These are phyloP conservation scores for Paracanthobrama guichenoti DNA, from an alignment of 2,113 vertebrate species.

Conservation along the genomic window DNA sequence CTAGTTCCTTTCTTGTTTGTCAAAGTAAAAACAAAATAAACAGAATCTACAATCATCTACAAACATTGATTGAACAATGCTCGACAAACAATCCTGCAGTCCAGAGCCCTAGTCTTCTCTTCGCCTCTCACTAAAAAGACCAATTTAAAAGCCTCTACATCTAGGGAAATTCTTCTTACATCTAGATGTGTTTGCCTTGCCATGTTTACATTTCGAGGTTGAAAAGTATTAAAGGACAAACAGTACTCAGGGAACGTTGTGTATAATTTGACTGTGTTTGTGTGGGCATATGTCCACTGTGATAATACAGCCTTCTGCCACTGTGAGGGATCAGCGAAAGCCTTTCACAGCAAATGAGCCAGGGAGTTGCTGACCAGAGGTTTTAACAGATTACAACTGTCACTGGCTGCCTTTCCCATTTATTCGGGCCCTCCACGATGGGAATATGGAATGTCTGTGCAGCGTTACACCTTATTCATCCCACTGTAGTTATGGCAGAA, in stretches of 20 bases:
- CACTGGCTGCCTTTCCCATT: constrained; percentile 51
- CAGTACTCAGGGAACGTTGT: background rate
- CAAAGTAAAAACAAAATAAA: background rate
- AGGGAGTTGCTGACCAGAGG: constrained; percentile 43
- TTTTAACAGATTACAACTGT: constrained; percentile 57
- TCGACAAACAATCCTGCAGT: background rate
- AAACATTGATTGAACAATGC: background rate
- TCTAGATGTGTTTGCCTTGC: background rate
- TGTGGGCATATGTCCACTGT: constrained; percentile 10
- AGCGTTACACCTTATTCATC: constrained; percentile 10
- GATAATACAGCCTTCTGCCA: constrained; percentile 23
- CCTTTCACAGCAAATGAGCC: constrained; percentile 46
- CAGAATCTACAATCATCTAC: background rate
- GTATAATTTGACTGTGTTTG: constrained; percentile 4
- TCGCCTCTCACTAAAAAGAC: background rate
- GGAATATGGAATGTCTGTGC: constrained; percentile 43
- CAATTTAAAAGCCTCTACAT: background rate
- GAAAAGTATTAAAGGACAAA: constrained; percentile 17
- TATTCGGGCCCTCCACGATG: constrained; percentile 40
- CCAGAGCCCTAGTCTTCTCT: background rate
- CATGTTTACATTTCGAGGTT: background rate
- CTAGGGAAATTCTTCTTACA: background rate
- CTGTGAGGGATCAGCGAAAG: constrained; percentile 24
- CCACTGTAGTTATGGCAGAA: constrained; percentile 4
- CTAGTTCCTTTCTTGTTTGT: background rate